Evolutionary conservation across 2,113 vertebrate species (phyloP), one percentile per base, ranked within the genome.

Genomic region (Chloropsis cyanopogon): DNA sequence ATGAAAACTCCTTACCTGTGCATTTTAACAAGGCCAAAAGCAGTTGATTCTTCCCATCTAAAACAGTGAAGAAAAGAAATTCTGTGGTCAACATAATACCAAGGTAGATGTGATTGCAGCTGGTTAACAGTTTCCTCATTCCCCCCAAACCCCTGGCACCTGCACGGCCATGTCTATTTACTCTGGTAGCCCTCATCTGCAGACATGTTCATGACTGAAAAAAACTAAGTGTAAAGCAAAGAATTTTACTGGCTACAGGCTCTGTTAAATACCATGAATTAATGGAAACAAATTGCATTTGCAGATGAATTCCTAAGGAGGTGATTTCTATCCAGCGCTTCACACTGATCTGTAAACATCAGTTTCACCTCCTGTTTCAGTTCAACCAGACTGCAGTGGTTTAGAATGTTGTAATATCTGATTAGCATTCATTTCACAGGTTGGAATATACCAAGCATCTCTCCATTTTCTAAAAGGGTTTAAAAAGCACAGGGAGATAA

Each of bases 41-140:
- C 31, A 99, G 98, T 94, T 99, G 99, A 97, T 99, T 99, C 98
- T 99, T 99, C 68, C 99, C 99, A 96, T 99, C 99, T 99, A 96
- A 41, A 97, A 96, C 15, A 87, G 66, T 24, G 26, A 92, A 95
- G 76, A 82, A 79, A 86, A 95, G 75, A 53, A 86, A 72, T 14
- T 15, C 7, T 79, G 5, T 47, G 23, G 31, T 92, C 49, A 80
- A 22, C 23, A 23, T 9, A 22, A 52, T 18, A 53, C 14, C 35
- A 47, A 44, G 31, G 46, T 3, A 86, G 63, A 63, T 64, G 18
- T 44, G 70, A 78, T 26, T 31, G 19, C 59, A 81, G 49, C 29
- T 68, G 22, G 12, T 84, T 39, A 85, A 66, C 18, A 50, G 61
- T 24, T 10, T 60, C 44, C 50, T 68, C 81, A 53, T 52, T 63